A percentile compares a stretch with the other conserved stretches of the same genome.
phyloP scores from a whole-genome alignment of 2,797 vertebrate genomes.

The Agapornis canus region DNA sequence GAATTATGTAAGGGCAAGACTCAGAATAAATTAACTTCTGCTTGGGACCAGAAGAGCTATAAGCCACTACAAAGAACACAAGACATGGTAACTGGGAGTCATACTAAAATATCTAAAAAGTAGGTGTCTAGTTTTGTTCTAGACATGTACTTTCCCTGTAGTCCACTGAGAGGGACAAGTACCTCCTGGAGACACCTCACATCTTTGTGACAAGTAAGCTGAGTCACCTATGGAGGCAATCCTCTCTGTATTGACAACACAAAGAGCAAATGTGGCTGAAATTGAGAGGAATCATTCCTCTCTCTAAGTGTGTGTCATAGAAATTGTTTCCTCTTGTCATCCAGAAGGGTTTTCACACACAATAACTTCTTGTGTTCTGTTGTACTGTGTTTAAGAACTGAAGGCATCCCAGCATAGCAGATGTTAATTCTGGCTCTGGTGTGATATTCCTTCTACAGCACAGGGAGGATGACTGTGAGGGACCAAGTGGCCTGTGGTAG shows the following conservation, averaged over 20 bases:
- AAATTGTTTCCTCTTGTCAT: background rate
- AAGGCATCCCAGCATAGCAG: background rate
- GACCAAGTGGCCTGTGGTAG: background rate
- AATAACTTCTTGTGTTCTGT: background rate
- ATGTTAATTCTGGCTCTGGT: background rate
- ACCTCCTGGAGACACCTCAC: background rate
- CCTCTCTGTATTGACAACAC: background rate
- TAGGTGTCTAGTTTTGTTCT: background rate
- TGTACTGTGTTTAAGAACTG: background rate
- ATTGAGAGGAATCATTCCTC: background rate
- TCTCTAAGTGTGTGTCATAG: background rate
- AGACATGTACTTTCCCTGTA: background rate
- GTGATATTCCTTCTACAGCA: background rate
- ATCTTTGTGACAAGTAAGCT: background rate
- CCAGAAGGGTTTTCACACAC: background rate
- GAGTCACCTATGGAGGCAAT: background rate
- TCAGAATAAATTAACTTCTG: background rate
- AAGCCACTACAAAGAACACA: background rate
- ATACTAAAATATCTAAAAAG: background rate
- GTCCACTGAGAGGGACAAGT: background rate
- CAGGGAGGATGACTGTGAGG: background rate
- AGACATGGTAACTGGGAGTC: background rate
- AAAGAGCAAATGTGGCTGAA: background rate
- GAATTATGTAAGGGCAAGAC: background rate
- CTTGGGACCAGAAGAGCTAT: background rate